These are phyloP conservation scores for Lophotriccus pileatus DNA, from an alignment of 2,797 vertebrate genomes.

Conservation along the genomic window DNA sequence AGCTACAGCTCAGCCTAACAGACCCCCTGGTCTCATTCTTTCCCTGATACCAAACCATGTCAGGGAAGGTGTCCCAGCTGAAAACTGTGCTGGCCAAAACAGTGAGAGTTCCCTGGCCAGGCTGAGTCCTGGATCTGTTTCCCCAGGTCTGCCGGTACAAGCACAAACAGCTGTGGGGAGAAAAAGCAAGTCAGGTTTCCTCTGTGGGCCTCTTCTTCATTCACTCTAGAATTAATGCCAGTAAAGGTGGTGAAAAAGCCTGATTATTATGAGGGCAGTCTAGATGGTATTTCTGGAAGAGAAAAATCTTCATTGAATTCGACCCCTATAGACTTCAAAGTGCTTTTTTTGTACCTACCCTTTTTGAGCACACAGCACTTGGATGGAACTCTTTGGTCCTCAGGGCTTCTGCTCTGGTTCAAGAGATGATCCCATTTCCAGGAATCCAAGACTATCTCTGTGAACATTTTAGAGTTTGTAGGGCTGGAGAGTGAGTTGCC, in stretches of 20 bases:
- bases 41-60: too few relatives aligned
- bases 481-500: accelerated
- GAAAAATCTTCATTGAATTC: neutral
- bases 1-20: too few relatives aligned
- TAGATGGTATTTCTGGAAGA: neutral
- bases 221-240: neutral
- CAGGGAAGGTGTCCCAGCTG: neutral
- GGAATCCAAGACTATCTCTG: neutral
- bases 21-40: too few relatives aligned
- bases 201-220: neutral
- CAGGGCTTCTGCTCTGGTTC: neutral
- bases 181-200: neutral
- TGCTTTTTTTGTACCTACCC: neutral
- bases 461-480: neutral
- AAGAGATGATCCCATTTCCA: neutral
- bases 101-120: neutral
- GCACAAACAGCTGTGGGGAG: neutral
- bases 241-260: neutral
- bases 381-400: neutral
- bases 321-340: neutral
- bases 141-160: neutral
- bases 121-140: neutral
- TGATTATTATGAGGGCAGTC: neutral
- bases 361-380: neutral
- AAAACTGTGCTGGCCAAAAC: neutral